Evolutionary conservation across 2,113 vertebrate species (phyloP).

Genomic region (Pluvialis apricaria): DNA sequence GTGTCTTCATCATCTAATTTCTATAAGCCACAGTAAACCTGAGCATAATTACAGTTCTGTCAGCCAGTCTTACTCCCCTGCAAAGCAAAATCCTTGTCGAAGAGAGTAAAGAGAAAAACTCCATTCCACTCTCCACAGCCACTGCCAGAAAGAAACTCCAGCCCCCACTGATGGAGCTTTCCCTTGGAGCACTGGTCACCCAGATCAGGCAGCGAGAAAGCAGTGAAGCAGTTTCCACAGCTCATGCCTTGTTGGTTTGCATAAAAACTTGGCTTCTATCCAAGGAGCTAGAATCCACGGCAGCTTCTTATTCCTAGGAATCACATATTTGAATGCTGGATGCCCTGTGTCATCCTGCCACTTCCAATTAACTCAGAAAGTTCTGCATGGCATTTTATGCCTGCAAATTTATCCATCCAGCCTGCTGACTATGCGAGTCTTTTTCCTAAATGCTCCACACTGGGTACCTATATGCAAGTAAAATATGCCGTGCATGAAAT

Average conservation of each 20-base stretch:
- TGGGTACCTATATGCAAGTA: neutral
- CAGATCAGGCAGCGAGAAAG: neutral
- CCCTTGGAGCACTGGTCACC: neutral
- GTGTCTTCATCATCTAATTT: neutral
- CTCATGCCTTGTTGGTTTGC: neutral
- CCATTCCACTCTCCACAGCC: neutral
- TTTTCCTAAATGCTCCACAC: neutral
- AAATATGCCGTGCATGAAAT: neutral
- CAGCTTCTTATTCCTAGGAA: conserved; percentile 11
- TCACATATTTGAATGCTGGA: neutral
- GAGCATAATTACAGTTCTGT: neutral
- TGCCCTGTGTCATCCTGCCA: neutral
- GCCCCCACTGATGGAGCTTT: neutral
- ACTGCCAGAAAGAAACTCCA: neutral
- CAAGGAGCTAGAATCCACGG: neutral
- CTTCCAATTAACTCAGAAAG: neutral
- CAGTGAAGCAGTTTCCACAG: neutral
- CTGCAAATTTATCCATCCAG: neutral
- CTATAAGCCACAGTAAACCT: neutral
- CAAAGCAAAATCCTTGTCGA: neutral
- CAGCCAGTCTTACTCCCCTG: neutral
- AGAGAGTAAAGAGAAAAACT: neutral
- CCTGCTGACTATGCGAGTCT: neutral
- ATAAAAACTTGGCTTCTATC: neutral
- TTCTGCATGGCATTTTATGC: neutral